A percentile compares a stretch with the other conserved stretches of the same genome.
Conservation (phyloP, 2,888 invertebrate genomes). For the Bembecia ichneumoniformis region DNA sequence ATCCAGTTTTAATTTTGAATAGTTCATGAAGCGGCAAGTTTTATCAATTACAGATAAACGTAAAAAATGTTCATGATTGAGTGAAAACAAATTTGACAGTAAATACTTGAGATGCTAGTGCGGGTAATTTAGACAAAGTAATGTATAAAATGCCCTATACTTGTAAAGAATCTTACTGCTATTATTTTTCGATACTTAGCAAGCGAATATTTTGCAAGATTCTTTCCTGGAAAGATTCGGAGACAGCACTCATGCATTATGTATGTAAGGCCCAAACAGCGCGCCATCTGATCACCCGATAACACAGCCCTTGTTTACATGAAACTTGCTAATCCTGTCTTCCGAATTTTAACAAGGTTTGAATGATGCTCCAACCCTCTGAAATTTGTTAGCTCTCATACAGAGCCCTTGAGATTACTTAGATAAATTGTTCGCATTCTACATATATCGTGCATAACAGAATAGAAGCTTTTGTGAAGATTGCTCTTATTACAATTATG, state of each 20-base stretch:
- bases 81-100: no score
- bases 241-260: constrained; percentile 47
- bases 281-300: constrained; percentile 54
- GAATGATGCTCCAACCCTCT: constrained; percentile 35
- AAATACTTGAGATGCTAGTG: no score
- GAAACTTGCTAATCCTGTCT: constrained; percentile 51
- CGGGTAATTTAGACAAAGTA: no score
- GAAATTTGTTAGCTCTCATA: constrained; percentile 19
- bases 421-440: constrained; percentile 22
- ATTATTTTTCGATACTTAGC: no score
- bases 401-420: constrained; percentile 26
- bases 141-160: constrained; percentile 1
- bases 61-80: no score
- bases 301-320: constrained; percentile 55
- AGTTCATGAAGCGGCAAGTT: no score
- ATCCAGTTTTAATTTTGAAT: no score
- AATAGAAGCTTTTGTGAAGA: no score
- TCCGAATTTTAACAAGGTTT: constrained; percentile 57
- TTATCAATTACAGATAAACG: no score
- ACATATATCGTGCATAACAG: no score
- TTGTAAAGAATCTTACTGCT: constrained; percentile 17
- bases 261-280: constrained; percentile 32
- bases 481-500: no score
- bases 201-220: constrained; percentile 8
- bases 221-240: background rate